These are phyloP conservation scores for Escarpia spicata DNA, from an alignment of 2,888 invertebrate species.

Conservation along the genomic window DNA sequence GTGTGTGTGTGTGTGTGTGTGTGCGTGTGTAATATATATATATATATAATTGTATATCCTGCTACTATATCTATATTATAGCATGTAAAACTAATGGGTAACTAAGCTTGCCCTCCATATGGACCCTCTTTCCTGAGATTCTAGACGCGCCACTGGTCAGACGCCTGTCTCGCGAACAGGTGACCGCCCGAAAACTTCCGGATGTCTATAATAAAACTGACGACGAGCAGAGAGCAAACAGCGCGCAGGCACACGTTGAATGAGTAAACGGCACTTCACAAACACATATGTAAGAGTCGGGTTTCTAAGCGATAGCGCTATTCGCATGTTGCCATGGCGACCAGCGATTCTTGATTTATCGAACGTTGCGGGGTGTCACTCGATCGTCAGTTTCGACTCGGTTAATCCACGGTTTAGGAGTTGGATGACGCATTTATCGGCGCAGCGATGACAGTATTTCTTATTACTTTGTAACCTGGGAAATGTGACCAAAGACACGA, in stretches of 20 bases:
- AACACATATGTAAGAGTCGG: background rate
- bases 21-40: background rate
- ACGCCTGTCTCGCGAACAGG: background rate
- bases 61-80: background rate
- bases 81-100: background rate
- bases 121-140: no score
- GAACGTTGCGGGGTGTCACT: background rate
- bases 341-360: background rate
- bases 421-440: background rate
- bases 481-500: background rate
- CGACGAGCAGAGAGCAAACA: background rate
- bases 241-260: background rate
- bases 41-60: background rate
- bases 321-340: background rate
- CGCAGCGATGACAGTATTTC: background rate
- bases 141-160: background rate
- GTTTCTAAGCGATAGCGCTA: slow-evolving; percentile 16
- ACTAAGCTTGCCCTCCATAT: no score
- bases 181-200: background rate
- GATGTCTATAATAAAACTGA: background rate
- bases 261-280: background rate
- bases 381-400: background rate
- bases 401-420: background rate
- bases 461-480: background rate
- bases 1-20: background rate